These are phyloP conservation scores for Tenthredo scrophulariae DNA, from an alignment of 2,888 invertebrate genomes.

Conservation along the genomic window DNA sequence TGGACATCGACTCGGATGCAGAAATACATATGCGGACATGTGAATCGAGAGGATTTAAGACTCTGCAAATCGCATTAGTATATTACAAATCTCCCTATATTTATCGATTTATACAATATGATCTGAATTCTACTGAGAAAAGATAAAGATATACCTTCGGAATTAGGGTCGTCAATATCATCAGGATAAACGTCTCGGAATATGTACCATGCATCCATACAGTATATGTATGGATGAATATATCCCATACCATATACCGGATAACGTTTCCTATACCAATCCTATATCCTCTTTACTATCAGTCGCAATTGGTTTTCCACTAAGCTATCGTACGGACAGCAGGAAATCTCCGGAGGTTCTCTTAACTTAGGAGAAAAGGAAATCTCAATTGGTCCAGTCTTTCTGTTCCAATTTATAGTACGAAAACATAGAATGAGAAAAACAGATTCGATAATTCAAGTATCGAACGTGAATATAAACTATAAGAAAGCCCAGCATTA, in stretches of 20 bases:
- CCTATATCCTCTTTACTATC: slow-evolving; percentile 6
- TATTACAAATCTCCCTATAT: background rate
- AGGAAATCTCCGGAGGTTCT: slow-evolving; percentile 7
- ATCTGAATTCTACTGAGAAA: background rate
- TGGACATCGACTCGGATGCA: background rate
- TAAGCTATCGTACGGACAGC: slow-evolving; percentile 40
- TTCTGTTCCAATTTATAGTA: background rate
- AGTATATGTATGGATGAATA: background rate
- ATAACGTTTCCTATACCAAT: slow-evolving; percentile 24
- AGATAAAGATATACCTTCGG: background rate
- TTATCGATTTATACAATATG: background rate
- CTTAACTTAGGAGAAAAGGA: background rate
- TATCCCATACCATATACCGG: background rate
- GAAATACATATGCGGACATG: too few species aligned
- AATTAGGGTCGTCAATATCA: slow-evolving; percentile 3
- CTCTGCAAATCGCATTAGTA: slow-evolving; percentile 6
- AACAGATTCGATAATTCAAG: background rate
- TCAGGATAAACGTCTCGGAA: background rate
- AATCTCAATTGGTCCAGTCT: background rate
- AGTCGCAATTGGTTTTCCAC: slow-evolving; percentile 50
- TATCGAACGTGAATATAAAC: background rate
- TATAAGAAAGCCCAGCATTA: too few species aligned
- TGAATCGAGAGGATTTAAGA: background rate
- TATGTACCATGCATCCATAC: background rate
- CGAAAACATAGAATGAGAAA: background rate